Evolutionary conservation across 92 coral and sea anemone species (phyloP), one percentile per base, ranked within the genome.

Genomic region (Umimayanthus chanpuru): DNA sequence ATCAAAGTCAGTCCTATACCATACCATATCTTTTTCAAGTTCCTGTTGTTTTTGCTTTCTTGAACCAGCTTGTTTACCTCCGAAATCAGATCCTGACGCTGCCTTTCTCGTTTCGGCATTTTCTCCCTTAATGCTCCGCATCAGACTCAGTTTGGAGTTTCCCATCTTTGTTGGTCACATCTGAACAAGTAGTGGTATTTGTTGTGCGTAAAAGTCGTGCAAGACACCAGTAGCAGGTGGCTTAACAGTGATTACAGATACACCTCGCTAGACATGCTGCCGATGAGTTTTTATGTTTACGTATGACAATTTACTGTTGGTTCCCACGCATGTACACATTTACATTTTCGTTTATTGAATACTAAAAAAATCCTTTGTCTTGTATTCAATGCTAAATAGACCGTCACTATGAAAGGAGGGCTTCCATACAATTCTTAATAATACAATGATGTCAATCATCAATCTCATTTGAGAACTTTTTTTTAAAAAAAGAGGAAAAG

Each of bases 291-390:
- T 66, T 41, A 0, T 56, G 28, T 5, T 25, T 44, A 7, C 61
- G 81, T 77, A 77, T 77, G 56, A 49, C 21, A 47, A 12, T 25
- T 25, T 26, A 10, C 18, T 5, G 28, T 11, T 2, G 7, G 66
- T 49, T 68, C 16, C 39, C 32, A 64, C 64, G 44, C 78, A 44
- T 25, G 30, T 15, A 53, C 49, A 12, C 70, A 44, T 67, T 83
- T 83, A 70, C 78, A 83, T 70, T 83, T 83, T 83, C 41, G 15
- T 83, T 83, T 83, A 83, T 65, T 72, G 87, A 83, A 83, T 83
- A 68, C 28, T 80, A 28, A 26, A 53, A 14, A 79, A 79, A 56
- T 14, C 84, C 12, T 53, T 80, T 80, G 87, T 72, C 4, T 83
- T 70, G 64, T n/a, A 44, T 44, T 49, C 56, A 78, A 10, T 26